phyloP scores from a whole-genome alignment of 2,113 vertebrate genomes.

The Cichladusa arquata region DNA sequence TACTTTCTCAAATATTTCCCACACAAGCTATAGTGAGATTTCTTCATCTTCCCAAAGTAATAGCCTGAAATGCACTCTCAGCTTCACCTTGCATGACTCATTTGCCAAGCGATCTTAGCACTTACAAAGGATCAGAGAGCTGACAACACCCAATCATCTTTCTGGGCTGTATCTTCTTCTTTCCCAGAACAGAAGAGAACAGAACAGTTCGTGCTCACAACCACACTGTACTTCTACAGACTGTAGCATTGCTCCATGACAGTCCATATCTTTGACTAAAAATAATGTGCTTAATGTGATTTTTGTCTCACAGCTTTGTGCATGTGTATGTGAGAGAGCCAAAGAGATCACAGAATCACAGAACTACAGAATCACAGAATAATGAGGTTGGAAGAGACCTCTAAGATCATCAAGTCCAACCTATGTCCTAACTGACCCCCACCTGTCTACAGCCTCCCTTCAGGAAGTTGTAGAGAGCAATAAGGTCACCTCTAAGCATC shows the following conservation, averaged over 20 bases:
- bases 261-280: background rate
- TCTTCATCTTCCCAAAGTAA: background rate
- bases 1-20: conserved; percentile 44
- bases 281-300: background rate
- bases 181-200: background rate
- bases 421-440: no score
- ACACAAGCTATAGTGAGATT: background rate
- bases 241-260: background rate
- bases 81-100: background rate
- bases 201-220: background rate
- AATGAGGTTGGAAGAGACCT: no score
- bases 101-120: background rate
- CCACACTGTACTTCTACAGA: background rate
- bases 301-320: background rate
- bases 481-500: no score
- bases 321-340: background rate
- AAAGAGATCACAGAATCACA: background rate
- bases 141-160: background rate
- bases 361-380: no score
- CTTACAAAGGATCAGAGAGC: background rate
- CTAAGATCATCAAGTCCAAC: no score
- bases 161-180: background rate
- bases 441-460: no score
- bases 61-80: conserved; percentile 25
- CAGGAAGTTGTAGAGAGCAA: no score